Evolutionary conservation across 2,888 invertebrate species (phyloP), one percentile per base, ranked within the genome.

Genomic region (Cremastinae sp.): DNA sequence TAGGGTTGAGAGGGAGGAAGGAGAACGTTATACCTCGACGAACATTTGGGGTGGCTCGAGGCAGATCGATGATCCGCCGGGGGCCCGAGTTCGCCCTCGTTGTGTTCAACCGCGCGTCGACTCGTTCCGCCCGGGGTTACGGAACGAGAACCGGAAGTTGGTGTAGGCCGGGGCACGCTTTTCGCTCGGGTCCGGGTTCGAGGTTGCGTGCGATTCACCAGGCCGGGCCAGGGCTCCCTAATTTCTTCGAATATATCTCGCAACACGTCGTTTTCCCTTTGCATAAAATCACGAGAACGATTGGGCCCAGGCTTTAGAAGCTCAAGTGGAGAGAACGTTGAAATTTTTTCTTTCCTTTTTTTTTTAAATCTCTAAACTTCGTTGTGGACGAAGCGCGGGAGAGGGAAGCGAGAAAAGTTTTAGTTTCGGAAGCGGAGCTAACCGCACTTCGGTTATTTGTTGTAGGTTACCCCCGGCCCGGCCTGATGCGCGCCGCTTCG

Each of bases 401-500:
- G 64, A 66, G 20, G 28, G 49, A 43, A 47, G 12, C 38, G 34
- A 56, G 38, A 14, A 47, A 53, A 71, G 28, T 8, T 53, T 36
- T 65, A 70, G 74, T 73, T 66, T 70, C 54, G 61, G 54, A 36
- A 43, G 14, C 75, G 74, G 65, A 78, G 76, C 75, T 82, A 83
- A 83, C 83, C 82, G 82, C 81, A 78, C 76, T 75, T 75, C 84
- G 82, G 82, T 83, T 79, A 78, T 85, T 85, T 90, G 89, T 90
- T 90, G 90, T 89, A 90, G 90, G 90, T 89, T 85, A 86, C 86
- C 88, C 89, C 88, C 84, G 89, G 90, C 88, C 89, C 86, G 90
- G 89, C 88, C 89, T 89, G 90, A 89, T 89, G 89, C 89, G 87
- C 87, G 84, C 84, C 87, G 85, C 84, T 85, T 85, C 85, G 84